A percentile compares a stretch with the other conserved stretches of the same genome.
These are phyloP conservation scores for Malacosoma neustria DNA, from an alignment of 2,888 invertebrate species.

Conservation along the genomic window DNA sequence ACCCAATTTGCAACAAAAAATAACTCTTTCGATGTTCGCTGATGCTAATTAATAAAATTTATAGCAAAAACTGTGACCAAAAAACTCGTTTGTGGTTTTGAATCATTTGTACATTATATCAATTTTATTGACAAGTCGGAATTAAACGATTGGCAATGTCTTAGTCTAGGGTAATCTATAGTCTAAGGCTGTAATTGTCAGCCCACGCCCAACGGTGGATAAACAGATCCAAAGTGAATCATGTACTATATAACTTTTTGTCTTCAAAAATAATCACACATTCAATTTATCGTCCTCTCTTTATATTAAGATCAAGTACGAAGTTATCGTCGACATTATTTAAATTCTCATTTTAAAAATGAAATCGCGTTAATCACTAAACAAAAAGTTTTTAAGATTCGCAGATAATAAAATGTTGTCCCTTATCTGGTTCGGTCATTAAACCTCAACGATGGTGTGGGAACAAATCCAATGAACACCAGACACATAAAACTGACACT, in stretches of 20 bases:
- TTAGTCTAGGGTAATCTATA: too few species aligned
- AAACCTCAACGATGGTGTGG: background rate
- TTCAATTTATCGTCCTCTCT: too few species aligned
- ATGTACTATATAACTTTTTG: background rate
- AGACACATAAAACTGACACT: background rate
- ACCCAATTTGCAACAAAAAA: too few species aligned
- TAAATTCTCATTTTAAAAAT: too few species aligned
- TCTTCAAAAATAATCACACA: background rate
- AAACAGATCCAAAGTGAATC: background rate
- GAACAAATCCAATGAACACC: background rate
- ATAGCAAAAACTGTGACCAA: too few species aligned
- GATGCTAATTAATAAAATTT: too few species aligned
- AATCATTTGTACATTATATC: background rate
- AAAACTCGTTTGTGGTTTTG: background rate
- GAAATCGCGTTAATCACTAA: too few species aligned
- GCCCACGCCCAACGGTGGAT: background rate
- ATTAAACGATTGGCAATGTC: background rate
- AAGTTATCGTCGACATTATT: too few species aligned
- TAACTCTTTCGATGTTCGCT: too few species aligned
- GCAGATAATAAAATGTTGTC: background rate
- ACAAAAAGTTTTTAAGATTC: too few species aligned
- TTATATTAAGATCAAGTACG: too few species aligned
- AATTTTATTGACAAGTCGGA: background rate
- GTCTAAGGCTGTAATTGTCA: background rate
- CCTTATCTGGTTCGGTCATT: background rate